Conservation (phyloP, 2,888 invertebrate genomes). For the Tromatobia lineatoria region DNA sequence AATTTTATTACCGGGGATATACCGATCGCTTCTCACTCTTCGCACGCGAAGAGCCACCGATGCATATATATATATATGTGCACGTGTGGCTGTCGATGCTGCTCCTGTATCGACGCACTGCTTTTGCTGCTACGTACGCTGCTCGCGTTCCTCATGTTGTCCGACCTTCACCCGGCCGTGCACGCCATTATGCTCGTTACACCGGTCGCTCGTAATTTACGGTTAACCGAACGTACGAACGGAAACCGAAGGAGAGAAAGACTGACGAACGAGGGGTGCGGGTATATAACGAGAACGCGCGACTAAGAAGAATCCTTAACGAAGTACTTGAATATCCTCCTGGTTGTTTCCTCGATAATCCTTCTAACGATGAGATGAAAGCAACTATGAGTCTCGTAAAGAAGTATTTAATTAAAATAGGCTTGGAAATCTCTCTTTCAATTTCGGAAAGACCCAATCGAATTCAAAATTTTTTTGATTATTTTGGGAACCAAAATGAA, state of each 20-base stretch:
- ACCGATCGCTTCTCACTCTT: conserved; percentile 4
- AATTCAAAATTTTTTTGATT: too few relatives aligned
- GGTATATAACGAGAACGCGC: conserved; percentile 62
- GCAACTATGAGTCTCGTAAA: background rate
- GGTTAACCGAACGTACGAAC: conserved; percentile 81
- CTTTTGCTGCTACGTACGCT: conserved; percentile 48
- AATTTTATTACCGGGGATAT: background rate
- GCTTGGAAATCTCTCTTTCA: background rate
- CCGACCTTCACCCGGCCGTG: conserved; percentile 83
- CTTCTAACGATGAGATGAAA: conserved; percentile 13
- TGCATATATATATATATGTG: background rate
- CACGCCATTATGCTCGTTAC: conserved; percentile 83
- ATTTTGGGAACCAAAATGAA: too few relatives aligned
- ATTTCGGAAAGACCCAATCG: too few relatives aligned
- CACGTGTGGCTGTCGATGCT: conserved; percentile 68
- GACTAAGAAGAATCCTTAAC: conserved; percentile 67
- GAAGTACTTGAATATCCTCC: conserved; percentile 40
- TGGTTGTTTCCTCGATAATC: conserved; percentile 20
- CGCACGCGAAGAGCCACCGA: background rate
- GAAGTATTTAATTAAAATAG: background rate
- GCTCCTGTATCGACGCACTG: conserved; percentile 51
- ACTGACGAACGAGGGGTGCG: conserved; percentile 52
- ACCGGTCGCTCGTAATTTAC: conserved; percentile 83
- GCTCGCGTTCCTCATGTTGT: conserved; percentile 73
- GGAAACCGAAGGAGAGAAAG: conserved; percentile 78